Conservation (phyloP, 2,888 invertebrate species). For the Lysandra bellargus region DNA sequence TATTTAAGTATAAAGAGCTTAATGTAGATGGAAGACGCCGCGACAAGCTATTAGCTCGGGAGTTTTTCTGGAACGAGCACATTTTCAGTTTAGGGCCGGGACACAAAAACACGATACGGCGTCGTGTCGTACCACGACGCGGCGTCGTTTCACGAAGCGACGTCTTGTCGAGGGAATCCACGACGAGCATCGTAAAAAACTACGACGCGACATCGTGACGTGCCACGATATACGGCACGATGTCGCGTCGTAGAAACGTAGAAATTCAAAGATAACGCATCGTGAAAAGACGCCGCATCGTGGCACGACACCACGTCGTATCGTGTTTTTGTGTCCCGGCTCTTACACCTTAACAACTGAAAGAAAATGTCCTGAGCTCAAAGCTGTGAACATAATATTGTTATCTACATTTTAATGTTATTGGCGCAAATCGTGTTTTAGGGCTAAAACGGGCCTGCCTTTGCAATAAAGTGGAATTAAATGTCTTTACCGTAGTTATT, state of each 20-base stretch:
- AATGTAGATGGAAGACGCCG: slow-evolving; percentile 4
- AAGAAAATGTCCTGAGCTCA: slow-evolving; percentile 15
- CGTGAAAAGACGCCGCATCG: no score
- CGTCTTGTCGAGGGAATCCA: no score
- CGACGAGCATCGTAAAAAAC: no score
- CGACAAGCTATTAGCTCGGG: slow-evolving; percentile 1
- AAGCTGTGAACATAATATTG: slow-evolving; percentile 26
- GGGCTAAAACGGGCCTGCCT: slow-evolving; percentile 17
- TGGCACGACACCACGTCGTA: no score
- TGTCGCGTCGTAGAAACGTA: no score
- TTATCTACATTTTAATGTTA: slow-evolving; percentile 40
- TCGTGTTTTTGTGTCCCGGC: no score
- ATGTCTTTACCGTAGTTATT: slow-evolving; percentile 41
- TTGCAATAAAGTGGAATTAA: slow-evolving; percentile 34
- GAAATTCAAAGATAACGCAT: no score
- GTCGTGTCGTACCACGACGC: no score
- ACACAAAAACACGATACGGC: no score
- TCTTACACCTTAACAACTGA: background rate
- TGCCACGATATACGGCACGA: no score
- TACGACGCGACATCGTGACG: no score
- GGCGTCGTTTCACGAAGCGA: no score
- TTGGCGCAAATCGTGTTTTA: slow-evolving; percentile 35
- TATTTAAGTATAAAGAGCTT: slow-evolving; percentile 12
- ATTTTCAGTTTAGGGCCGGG: background rate
- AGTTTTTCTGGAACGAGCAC: background rate